A percentile compares a stretch with the other conserved stretches of the same genome.
Conservation (phyloP, 2,797 vertebrate species). For the Diglossa cyanea region DNA sequence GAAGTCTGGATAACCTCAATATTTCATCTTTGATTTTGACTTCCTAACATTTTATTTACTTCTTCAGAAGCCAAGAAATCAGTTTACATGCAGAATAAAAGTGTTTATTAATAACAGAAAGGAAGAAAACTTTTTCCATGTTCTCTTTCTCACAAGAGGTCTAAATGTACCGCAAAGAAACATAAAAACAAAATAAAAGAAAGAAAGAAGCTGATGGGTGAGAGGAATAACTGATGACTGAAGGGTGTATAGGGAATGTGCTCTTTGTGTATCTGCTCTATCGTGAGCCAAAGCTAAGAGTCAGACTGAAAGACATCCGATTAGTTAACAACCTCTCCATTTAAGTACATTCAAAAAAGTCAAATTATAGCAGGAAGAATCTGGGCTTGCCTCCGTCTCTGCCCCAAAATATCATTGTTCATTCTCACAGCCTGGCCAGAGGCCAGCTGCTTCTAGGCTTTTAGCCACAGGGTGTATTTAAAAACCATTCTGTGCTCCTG, state of each 20-base stretch:
- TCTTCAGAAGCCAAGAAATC: not conserved
- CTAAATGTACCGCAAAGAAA: not conserved
- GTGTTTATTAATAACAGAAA: not conserved
- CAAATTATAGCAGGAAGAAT: not conserved
- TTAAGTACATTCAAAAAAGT: not conserved
- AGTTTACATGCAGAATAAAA: not conserved
- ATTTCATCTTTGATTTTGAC: constrained; percentile 1
- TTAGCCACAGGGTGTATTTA: constrained; percentile 9
- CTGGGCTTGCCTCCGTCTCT: not conserved
- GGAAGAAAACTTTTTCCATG: not conserved
- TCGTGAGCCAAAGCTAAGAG: not conserved
- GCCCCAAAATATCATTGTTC: constrained; percentile 1
- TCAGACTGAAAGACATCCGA: not conserved
- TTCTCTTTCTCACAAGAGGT: not conserved
- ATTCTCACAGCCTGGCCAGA: not conserved
- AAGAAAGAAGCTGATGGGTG: not conserved
- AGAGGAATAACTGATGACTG: not conserved
- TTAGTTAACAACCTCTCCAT: constrained; percentile 5
- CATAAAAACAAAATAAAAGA: not conserved
- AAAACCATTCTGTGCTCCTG: not conserved
- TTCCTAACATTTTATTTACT: constrained; percentile 18
- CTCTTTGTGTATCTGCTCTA: not conserved
- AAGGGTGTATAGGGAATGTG: not conserved
- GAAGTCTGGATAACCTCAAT: not conserved
- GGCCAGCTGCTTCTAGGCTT: constrained; percentile 13